These are phyloP conservation scores for Rhogogaster chlorosoma DNA, from an alignment of 2,888 invertebrate species.

Conservation along the genomic window DNA sequence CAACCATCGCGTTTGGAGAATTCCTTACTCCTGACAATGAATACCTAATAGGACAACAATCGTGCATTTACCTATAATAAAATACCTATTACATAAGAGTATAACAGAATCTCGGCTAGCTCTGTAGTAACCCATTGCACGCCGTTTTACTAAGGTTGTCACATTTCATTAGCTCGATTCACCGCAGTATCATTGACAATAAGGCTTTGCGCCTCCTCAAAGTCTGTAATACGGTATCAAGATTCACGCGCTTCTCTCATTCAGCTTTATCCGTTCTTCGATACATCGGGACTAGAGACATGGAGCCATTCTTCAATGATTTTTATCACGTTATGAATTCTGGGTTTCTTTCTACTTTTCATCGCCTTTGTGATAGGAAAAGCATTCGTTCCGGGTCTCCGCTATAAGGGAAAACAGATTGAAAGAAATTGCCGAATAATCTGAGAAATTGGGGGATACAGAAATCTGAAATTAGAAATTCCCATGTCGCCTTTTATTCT, in stretches of 20 bases:
- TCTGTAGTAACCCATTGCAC: neutral
- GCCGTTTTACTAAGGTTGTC: constrained; percentile 59
- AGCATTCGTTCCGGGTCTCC: no score
- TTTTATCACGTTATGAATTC: no score
- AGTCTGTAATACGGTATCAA: neutral
- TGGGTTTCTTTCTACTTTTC: no score
- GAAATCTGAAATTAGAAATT: no score
- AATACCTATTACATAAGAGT: neutral
- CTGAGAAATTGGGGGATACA: no score
- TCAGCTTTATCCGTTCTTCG: neutral
- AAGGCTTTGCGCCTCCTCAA: constrained; percentile 15
- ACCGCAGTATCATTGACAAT: constrained; percentile 62
- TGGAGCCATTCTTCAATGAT: neutral
- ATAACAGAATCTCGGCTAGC: neutral
- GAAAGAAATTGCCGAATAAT: no score
- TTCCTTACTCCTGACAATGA: constrained; percentile 3
- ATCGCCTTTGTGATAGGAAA: no score
- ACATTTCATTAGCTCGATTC: constrained; percentile 64
- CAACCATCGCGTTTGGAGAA: neutral
- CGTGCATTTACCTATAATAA: constrained; percentile 14
- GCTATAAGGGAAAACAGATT: no score
- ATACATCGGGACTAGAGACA: neutral
- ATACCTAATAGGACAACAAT: constrained; percentile 26
- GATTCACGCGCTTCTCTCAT: neutral
- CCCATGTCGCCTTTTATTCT: no score